Conservation (phyloP, 2,797 vertebrate genomes). For the Ispidina picta region DNA sequence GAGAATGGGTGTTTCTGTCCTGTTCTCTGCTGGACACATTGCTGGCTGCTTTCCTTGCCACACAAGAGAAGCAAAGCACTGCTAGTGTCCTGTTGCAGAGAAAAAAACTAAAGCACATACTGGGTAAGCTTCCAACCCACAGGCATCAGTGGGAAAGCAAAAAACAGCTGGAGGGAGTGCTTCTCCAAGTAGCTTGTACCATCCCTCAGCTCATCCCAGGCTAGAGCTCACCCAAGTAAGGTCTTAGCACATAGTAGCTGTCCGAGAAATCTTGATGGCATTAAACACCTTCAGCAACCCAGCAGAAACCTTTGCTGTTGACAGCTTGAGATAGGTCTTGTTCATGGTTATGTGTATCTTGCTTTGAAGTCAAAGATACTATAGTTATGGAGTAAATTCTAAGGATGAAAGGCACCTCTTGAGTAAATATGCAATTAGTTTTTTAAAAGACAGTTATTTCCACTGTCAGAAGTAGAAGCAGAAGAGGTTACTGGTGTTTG, state of each 20-base stretch:
- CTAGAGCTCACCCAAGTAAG: not conserved
- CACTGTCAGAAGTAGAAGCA: not conserved
- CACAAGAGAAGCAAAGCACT: not conserved
- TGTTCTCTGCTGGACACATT: not conserved
- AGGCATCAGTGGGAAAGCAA: not conserved
- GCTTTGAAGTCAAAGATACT: constrained; percentile 8
- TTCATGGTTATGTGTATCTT: not conserved
- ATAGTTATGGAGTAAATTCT: not conserved
- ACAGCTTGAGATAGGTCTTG: not conserved
- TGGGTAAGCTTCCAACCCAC: not conserved
- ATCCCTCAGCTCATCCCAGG: not conserved
- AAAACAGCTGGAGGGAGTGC: not conserved
- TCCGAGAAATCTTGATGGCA: not conserved
- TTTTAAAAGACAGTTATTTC: not conserved
- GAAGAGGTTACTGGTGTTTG: not conserved
- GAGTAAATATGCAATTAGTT: not conserved
- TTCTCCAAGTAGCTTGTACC: not conserved
- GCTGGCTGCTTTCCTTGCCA: not conserved
- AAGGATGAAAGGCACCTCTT: not conserved
- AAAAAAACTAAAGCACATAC: not conserved
- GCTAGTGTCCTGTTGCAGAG: not conserved
- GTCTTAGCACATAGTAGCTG: not conserved
- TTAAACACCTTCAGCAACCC: not conserved
- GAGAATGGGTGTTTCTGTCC: not conserved
- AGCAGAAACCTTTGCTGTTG: not conserved